Evolutionary conservation across 2,797 vertebrate genomes (phyloP).

Genomic region (Gambusia yucatana): DNA sequence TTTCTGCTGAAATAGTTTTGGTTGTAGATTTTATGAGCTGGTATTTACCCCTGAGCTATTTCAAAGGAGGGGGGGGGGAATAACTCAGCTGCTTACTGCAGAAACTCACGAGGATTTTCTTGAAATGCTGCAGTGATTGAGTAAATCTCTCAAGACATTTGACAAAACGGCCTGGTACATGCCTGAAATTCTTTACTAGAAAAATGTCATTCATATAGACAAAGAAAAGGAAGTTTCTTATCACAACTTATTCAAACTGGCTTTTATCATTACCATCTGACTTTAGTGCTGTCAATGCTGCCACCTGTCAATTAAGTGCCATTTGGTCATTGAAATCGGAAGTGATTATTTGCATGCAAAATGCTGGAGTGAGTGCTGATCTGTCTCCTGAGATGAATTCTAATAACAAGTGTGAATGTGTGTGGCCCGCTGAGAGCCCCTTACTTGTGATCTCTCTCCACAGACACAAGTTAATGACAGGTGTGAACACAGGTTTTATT

Average conservation of each 20-base stretch:
- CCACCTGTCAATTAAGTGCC: neutral
- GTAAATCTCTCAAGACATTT: neutral
- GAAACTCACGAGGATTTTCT: neutral
- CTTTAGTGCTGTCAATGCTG: neutral
- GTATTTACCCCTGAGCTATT: neutral
- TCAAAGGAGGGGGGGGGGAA: neutral
- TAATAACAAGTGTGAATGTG: neutral
- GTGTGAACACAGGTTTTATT: neutral
- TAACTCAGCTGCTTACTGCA: neutral
- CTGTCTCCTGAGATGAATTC: neutral
- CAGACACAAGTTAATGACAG: neutral
- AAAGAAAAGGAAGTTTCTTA: neutral
- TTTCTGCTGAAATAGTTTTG: constrained; percentile 15
- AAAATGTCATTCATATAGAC: neutral
- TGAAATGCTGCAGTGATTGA: neutral
- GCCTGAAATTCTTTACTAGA: neutral
- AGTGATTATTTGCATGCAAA: neutral
- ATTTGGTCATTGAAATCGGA: neutral
- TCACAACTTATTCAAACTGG: too few species aligned
- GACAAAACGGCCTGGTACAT: neutral
- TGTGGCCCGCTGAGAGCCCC: neutral
- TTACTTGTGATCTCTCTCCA: neutral
- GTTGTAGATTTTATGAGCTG: constrained; percentile 7
- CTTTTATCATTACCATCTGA: neutral
- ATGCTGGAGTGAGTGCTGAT: neutral